phyloP scores from a whole-genome alignment of 92 coral and sea anemone genomes.

The Porites evermanni region DNA sequence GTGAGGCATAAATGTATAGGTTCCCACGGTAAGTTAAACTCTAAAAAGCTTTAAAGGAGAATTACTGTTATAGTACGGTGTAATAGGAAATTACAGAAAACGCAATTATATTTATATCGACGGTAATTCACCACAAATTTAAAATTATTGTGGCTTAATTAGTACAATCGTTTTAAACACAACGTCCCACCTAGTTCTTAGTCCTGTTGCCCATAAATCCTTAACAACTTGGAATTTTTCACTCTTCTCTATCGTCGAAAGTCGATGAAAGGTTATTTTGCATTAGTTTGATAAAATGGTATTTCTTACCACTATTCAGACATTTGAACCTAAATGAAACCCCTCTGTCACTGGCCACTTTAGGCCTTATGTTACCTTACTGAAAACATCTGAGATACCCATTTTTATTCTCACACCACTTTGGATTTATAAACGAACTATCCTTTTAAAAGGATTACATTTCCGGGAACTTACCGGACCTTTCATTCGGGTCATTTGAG shows the following conservation, averaged over 20 bases:
- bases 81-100: too few species aligned
- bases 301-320: not conserved
- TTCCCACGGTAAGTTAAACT: too few species aligned
- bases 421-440: not conserved
- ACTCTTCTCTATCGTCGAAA: not conserved
- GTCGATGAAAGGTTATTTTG: not conserved
- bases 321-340: not conserved
- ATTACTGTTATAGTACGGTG: too few species aligned
- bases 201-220: not conserved
- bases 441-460: not conserved
- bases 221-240: not conserved
- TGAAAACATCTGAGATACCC: conserved; percentile 16
- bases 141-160: conserved; percentile 6
- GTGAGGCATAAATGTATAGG: too few species aligned
- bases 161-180: not conserved
- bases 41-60: too few species aligned
- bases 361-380: not conserved
- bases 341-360: not conserved
- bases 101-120: not conserved
- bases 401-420: conserved; percentile 15
- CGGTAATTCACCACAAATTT: not conserved
- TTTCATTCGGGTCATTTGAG: not conserved
- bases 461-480: not conserved
- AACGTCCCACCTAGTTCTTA: conserved; percentile 15
- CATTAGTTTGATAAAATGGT: not conserved